Conservation (phyloP, 2,113 vertebrate genomes). For the Campylorhamphus procurvoides region DNA sequence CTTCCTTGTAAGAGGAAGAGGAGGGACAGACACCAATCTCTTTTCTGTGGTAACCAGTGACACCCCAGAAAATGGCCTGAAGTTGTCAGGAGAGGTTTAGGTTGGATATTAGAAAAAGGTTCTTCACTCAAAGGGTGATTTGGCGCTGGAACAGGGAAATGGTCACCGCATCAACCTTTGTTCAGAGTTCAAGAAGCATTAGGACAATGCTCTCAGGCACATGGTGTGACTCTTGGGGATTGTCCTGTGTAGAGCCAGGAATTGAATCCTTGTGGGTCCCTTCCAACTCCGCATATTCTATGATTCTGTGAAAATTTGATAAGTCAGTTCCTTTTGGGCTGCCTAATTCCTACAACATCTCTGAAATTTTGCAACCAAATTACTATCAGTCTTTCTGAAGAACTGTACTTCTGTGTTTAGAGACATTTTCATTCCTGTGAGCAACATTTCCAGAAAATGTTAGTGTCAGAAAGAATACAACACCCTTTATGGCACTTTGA, state of each 20-base stretch:
- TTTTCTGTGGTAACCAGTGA: not conserved
- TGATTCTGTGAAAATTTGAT: not conserved
- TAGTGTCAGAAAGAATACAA: not conserved
- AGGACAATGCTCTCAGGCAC: not conserved
- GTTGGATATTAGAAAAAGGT: not conserved
- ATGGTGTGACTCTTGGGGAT: not conserved
- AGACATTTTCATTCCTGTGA: slow-evolving; percentile 1
- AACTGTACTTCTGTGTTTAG: slow-evolving; percentile 22
- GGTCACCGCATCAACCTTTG: not conserved
- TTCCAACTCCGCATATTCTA: not conserved
- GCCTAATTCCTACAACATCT: not conserved
- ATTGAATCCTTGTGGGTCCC: not conserved
- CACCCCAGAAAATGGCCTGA: not conserved
- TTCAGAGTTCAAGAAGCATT: not conserved
- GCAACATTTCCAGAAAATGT: slow-evolving; percentile 17
- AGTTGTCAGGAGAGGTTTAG: not conserved
- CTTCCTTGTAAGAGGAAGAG: not conserved
- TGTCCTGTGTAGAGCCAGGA: not conserved
- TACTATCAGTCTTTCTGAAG: slow-evolving; percentile 7
- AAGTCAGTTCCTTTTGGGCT: not conserved
- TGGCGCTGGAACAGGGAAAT: not conserved
- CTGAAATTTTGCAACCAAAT: not conserved
- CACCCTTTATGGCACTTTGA: not conserved
- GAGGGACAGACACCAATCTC: not conserved
- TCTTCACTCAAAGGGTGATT: not conserved